Percentiles rank a stretch among this genome's conserved stretches.
These are phyloP conservation scores for Noctua fimbriata DNA, from an alignment of 2,888 invertebrate genomes.

Conservation along the genomic window DNA sequence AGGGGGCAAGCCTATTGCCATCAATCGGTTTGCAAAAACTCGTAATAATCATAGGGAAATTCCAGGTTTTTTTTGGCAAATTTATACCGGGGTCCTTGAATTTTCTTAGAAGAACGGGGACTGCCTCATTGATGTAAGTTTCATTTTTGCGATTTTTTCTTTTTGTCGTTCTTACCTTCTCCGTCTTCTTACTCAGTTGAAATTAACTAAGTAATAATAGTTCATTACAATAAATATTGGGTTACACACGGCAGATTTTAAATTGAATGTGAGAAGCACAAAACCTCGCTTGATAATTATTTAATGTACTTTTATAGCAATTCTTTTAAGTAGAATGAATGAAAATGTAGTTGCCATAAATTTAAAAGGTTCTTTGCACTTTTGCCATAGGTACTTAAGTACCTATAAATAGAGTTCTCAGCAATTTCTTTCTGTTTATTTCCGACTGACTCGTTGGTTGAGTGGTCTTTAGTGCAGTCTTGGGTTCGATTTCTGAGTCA, in stretches of 20 bases:
- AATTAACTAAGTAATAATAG: slow-evolving; percentile 18
- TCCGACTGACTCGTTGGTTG: background rate
- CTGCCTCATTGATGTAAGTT: background rate
- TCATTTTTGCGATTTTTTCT: background rate
- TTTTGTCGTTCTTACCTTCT: background rate
- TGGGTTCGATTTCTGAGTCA: background rate
- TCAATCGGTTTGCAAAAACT: too few relatives aligned
- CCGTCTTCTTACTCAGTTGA: background rate
- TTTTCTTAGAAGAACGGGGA: background rate
- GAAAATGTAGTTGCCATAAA: slow-evolving; percentile 29
- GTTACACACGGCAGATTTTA: slow-evolving; percentile 26
- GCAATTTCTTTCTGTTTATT: background rate
- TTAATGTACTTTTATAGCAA: slow-evolving; percentile 29
- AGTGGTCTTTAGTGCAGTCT: too few relatives aligned
- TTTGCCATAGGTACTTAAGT: background rate
- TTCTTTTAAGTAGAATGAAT: slow-evolving; percentile 26
- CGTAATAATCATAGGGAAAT: too few relatives aligned
- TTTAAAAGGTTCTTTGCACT: slow-evolving; percentile 17
- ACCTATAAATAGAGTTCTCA: slow-evolving; percentile 1
- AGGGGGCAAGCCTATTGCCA: too few relatives aligned
- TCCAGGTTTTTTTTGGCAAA: background rate
- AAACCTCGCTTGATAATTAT: slow-evolving; percentile 27
- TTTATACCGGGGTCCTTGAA: background rate
- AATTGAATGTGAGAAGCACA: slow-evolving; percentile 36
- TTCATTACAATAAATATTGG: slow-evolving; percentile 40